Evolutionary conservation across 2,113 vertebrate species (phyloP).

Genomic region (Crypturellus undulatus): DNA sequence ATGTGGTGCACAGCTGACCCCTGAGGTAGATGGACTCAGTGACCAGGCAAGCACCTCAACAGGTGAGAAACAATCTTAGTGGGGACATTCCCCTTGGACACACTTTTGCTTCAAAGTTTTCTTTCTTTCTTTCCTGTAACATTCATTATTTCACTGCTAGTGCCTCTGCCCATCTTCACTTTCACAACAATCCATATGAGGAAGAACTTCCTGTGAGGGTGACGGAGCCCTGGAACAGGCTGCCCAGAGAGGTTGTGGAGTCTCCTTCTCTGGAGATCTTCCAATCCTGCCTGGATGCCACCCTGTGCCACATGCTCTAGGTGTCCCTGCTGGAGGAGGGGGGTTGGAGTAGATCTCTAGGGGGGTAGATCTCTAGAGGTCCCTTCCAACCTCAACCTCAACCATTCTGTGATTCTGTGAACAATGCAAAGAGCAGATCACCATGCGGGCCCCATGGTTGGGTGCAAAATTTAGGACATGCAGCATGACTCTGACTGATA

Average conservation of each 20-base stretch:
- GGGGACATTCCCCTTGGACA: neutral
- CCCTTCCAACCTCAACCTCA: no score
- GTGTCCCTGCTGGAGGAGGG: no score
- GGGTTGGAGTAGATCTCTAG: no score
- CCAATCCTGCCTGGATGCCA: no score
- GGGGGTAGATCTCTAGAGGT: no score
- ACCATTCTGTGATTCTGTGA: no score
- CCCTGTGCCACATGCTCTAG: no score
- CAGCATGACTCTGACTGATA: neutral
- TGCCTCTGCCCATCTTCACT: neutral
- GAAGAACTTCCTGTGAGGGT: no score
- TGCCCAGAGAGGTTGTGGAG: no score
- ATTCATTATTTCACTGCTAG: neutral
- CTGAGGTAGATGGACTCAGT: neutral
- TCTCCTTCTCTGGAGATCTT: no score
- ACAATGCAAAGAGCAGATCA: rapidly evolving
- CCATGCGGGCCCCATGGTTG: neutral
- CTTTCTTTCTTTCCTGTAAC: neutral
- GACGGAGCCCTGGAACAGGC: no score
- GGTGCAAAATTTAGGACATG: neutral
- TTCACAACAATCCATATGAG: neutral
- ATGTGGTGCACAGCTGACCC: rapidly evolving
- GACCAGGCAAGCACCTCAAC: neutral
- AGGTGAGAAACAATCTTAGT: neutral
- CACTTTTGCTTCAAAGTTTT: neutral